Percentiles rank a stretch among this genome's conserved stretches.
Evolutionary conservation across 2,797 vertebrate species (phyloP).

Genomic region (Numenius phaeopus): DNA sequence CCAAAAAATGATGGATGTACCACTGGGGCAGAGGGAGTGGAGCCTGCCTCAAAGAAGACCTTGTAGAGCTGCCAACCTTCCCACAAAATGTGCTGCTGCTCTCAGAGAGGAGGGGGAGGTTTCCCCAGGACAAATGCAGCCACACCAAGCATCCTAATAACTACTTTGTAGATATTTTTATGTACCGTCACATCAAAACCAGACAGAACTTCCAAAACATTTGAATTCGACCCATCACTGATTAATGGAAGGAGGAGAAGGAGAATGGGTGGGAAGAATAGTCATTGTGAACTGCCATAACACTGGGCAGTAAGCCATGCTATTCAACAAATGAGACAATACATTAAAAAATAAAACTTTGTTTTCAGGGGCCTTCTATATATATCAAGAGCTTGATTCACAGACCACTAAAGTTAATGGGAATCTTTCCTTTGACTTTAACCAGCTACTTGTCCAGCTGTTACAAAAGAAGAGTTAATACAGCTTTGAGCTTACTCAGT

Average conservation of each 20-base stretch:
- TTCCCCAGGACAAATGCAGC: slow-evolving; percentile 61
- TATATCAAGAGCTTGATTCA: slow-evolving; percentile 57
- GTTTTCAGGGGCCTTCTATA: slow-evolving; percentile 63
- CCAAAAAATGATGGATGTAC: slow-evolving; percentile 71
- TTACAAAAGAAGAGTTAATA: not conserved
- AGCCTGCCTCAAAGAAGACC: slow-evolving; percentile 60
- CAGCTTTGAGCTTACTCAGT: not conserved
- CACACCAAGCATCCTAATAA: slow-evolving; percentile 51
- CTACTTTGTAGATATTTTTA: slow-evolving; percentile 59
- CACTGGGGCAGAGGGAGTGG: slow-evolving; percentile 69
- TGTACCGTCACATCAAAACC: slow-evolving; percentile 51
- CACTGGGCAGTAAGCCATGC: slow-evolving; percentile 55
- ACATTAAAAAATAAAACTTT: slow-evolving; percentile 67
- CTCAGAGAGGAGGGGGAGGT: slow-evolving; percentile 28
- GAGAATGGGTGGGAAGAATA: slow-evolving; percentile 70
- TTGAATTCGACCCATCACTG: slow-evolving; percentile 58
- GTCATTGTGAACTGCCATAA: slow-evolving; percentile 65
- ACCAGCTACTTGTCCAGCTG: not conserved
- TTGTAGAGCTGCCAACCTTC: slow-evolving; percentile 70
- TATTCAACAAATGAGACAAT: slow-evolving; percentile 71
- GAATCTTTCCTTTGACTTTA: slow-evolving; percentile 53
- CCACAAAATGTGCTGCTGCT: slow-evolving; percentile 58
- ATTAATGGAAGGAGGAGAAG: slow-evolving; percentile 66
- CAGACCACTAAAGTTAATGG: slow-evolving; percentile 33
- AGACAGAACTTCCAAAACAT: slow-evolving; percentile 45